Percentiles rank a stretch among this genome's conserved stretches.
Conservation (phyloP, 2,797 vertebrate species). For the Galagoides demidoff region DNA sequence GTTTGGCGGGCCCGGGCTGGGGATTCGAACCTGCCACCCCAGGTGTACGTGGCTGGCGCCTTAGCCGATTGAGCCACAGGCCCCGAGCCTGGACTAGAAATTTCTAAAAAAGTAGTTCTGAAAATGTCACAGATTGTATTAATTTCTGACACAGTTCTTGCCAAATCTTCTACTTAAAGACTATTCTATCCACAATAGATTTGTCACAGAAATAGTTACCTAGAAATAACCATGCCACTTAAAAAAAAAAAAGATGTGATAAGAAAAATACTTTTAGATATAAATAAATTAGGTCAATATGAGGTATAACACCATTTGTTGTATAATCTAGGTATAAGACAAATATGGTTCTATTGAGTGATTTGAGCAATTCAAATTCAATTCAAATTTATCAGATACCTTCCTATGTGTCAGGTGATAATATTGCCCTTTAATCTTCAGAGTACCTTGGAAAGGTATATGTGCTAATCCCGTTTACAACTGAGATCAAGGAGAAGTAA, state of each 20-base stretch:
- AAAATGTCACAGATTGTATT: constrained; percentile 45
- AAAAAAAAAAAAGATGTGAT: not conserved
- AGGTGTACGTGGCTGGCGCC: too few relatives aligned
- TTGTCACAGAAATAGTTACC: not conserved
- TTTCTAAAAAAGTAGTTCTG: constrained; percentile 5
- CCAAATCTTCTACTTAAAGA: not conserved
- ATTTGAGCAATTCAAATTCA: constrained; percentile 14
- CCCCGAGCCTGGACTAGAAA: constrained; percentile 71
- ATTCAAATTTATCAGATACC: not conserved
- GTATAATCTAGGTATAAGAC: not conserved
- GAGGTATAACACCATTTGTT: constrained; percentile 26
- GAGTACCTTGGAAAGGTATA: not conserved
- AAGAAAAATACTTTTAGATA: not conserved
- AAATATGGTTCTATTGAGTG: not conserved
- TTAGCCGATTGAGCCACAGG: too few relatives aligned
- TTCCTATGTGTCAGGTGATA: not conserved
- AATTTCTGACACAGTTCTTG: constrained; percentile 49
- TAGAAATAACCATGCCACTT: not conserved
- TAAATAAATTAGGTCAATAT: constrained; percentile 16
- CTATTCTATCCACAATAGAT: not conserved
- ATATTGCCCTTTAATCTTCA: not conserved
- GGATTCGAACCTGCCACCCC: too few relatives aligned
- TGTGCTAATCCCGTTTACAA: constrained; percentile 7
- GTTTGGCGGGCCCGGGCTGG: too few relatives aligned
- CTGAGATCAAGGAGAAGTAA: not conserved